These are phyloP conservation scores for Helicoverpa assulta DNA, from an alignment of 2,888 invertebrate species.

Conservation along the genomic window DNA sequence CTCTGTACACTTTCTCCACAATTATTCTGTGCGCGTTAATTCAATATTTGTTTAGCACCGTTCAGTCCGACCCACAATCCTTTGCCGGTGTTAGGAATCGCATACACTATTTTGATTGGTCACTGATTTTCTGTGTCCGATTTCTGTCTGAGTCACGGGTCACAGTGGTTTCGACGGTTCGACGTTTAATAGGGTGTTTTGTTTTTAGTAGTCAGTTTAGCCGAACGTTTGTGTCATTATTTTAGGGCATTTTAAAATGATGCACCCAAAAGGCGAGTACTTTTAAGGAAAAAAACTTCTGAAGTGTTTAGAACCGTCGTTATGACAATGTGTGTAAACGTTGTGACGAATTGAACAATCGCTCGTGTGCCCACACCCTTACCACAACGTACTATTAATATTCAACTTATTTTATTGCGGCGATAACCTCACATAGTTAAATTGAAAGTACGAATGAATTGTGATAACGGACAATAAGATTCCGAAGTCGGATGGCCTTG, in stretches of 20 bases:
- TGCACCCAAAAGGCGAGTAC: too few relatives aligned
- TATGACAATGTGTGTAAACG: too few relatives aligned
- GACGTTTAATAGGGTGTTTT: not conserved
- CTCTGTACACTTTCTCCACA: conserved; percentile 81
- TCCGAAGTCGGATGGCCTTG: conserved; percentile 51
- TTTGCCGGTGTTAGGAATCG: conserved; percentile 69
- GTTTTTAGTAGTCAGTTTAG: not conserved
- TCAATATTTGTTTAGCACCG: conserved; percentile 87
- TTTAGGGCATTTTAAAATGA: too few relatives aligned
- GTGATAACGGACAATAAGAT: conserved; percentile 62
- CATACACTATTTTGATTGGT: not conserved
- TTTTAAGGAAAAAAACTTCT: too few relatives aligned
- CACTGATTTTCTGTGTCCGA: not conserved
- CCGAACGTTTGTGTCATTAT: not conserved
- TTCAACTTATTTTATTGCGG: conserved; percentile 53
- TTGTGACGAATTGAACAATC: not conserved
- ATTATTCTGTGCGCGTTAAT: conserved; percentile 86
- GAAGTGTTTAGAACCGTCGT: too few relatives aligned
- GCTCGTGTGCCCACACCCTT: conserved; percentile 35
- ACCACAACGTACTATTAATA: conserved; percentile 60
- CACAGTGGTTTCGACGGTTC: not conserved
- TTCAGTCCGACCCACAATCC: conserved; percentile 79
- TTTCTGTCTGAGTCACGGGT: not conserved
- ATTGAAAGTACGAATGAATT: conserved; percentile 58
- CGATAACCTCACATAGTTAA: conserved; percentile 48